Evolutionary conservation across 2,888 invertebrate genomes (phyloP).

Genomic region (Cephus pulcher): DNA sequence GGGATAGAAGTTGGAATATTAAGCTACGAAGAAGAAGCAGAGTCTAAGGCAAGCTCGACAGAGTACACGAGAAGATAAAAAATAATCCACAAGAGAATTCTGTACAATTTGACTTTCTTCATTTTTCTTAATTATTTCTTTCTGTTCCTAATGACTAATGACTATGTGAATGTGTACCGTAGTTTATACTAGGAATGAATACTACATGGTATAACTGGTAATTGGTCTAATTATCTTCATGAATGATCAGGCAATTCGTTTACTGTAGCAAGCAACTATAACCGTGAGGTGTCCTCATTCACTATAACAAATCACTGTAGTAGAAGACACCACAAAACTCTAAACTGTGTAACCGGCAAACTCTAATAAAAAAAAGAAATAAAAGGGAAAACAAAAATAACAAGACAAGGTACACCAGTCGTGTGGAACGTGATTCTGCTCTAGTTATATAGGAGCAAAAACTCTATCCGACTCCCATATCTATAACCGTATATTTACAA

Average conservation of each 20-base stretch:
- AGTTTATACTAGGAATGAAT: neutral
- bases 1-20: neutral
- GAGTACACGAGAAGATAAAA: neutral
- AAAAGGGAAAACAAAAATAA: neutral
- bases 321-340: neutral
- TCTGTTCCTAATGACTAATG: no score
- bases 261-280: slow-evolving; percentile 60
- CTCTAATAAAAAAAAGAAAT: neutral
- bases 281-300: neutral
- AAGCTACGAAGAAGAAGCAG: neutral
- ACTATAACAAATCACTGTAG: neutral
- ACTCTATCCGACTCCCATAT: neutral
- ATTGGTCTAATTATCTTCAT: neutral
- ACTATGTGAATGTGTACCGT: neutral
- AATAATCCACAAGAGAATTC: neutral
- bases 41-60: neutral
- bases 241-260: slow-evolving; percentile 38
- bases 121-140: no score
- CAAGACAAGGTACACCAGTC: neutral
- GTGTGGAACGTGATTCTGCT: neutral
- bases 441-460: neutral
- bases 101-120: neutral
- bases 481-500: neutral
- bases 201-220: neutral
- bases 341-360: neutral